Base-by-base conservation (phyloP, 1,140 invertebrate genomes). In the Neuroterus valhalla region DNA sequence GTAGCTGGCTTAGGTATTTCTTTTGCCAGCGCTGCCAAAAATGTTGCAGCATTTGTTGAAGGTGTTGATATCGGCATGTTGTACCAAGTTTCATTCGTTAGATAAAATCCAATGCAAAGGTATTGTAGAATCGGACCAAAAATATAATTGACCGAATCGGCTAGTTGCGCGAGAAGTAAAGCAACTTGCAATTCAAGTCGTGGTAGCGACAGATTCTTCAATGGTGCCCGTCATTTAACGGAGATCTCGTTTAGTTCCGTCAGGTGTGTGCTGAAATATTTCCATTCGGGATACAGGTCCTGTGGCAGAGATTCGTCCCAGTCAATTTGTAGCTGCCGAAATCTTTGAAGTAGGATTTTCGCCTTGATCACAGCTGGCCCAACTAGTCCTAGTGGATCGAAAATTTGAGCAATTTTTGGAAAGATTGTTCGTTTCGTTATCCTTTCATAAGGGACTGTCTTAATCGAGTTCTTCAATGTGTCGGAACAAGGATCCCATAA, bases 171-270 rank as follows among this genome's bases (percentile, higher is more conserved):
- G 3, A 90, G 71, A n/a, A 91, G 55, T 2, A 85, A 23, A 2
- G 91, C 90, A 6, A 83, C 91, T 70, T 78, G 83, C 19, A 92
- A 78, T 80, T 92, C 91, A 14, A 92, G 75, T 74, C 89, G 62
- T 11, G 92, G 91, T 48, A 92, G 78, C 15, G 89, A 86, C 14
- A 80, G 44, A n/a, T 62, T 78, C 81, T 91, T 90, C 4, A 90
- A 66, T 43, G 90, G 90, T 31, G 90, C 85, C 26, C 38, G 14
- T 14, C 70, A 21, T 4, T 14, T 17, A 15, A 78, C 46, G 3
- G 66, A 50, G 3, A 75, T 17, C n/a, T 71, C 38, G 21, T 77
- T 74, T 0, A 76, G 4, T 2, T 23, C 31, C 3, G 11, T 6
- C 19, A 78, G 44, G 0, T 76, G 46, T 23, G 44, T 10, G 2